phyloP scores from a whole-genome alignment of 2,888 invertebrate species.

The Leucania comma region DNA sequence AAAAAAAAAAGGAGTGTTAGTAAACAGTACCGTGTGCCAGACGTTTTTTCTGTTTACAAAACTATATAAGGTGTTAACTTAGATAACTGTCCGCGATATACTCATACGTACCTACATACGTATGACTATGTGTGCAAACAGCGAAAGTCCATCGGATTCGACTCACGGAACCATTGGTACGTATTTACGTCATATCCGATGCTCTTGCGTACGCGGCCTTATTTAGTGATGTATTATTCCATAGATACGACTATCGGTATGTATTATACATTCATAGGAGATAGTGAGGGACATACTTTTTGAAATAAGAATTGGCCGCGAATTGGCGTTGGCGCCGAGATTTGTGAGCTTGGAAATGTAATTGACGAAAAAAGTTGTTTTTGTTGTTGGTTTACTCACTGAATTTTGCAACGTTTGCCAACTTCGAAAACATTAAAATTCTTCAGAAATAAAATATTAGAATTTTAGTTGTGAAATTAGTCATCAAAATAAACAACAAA shows the following conservation, averaged over 20 bases:
- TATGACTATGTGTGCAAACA: constrained; percentile 70
- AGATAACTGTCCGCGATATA: constrained; percentile 56
- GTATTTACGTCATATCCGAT: constrained; percentile 74
- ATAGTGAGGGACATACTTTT: constrained; percentile 51
- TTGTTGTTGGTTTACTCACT: constrained; percentile 21
- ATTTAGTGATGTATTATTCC: constrained; percentile 66
- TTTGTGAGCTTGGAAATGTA: constrained; percentile 49
- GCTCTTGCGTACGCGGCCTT: constrained; percentile 65
- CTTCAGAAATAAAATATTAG: background rate
- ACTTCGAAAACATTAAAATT: background rate
- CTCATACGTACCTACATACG: constrained; percentile 13
- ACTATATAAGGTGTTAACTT: constrained; percentile 67
- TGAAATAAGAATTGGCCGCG: constrained; percentile 44
- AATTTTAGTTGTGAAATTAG: background rate
- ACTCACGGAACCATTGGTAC: constrained; percentile 70
- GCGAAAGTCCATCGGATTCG: constrained; percentile 72
- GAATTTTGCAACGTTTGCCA: constrained; percentile 8
- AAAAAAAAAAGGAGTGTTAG: constrained; percentile 62
- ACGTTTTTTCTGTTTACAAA: constrained; percentile 65
- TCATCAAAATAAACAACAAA: constrained; percentile 24
- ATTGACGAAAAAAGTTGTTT: background rate
- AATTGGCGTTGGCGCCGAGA: constrained; percentile 53
- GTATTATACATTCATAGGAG: constrained; percentile 57
- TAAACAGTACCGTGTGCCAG: constrained; percentile 55
- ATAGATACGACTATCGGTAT: constrained; percentile 58